Evolutionary conservation across 2,888 invertebrate species (phyloP), one percentile per base, ranked within the genome.

Genomic region (Drosophila conformis): DNA sequence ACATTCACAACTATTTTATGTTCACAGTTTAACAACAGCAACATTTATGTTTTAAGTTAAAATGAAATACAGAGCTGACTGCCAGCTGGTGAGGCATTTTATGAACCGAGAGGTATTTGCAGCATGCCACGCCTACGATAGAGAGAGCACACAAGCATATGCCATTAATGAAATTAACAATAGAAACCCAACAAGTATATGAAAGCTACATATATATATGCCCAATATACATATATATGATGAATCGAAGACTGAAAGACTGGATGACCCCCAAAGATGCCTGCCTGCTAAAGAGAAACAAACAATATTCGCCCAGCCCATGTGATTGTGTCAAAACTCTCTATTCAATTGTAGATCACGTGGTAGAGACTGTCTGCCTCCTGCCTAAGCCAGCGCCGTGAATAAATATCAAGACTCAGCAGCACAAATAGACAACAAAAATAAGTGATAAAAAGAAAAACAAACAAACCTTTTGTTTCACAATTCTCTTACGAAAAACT

Each of bases 391-490:
- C 61, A 25, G 58, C 33, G 35, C n/a, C 11, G 8, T 27, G 21
- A 63, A 59, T 29, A 33, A 53, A 40, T 35, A 54, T 40, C 48
- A 25, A 65, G 42, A 74, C 31, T 61, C 56, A 56, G 68, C 75
- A 69, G 64, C 74, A 73, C 53, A 58, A 71, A 76, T 71, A 66
- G 58, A 76, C 60, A 74, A 76, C 76, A 77, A 79, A 88, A 91
- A 91, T 91, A 91, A 91, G 91, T 91, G 91, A 91, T 91, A 91
- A 91, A 91, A 91, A 85, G n/a, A 68, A 31, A n/a, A 35, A 64
- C 29, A 36, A 49, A 49, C 46, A 77, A 78, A 75, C 61, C 78
- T 81, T 87, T 90, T 84, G 84, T 81, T 87, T 83, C 72, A 89
- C 73, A 89, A 87, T 87, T 89, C 81, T 87, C 79, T 87, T 70